Percentiles rank a stretch among this genome's conserved stretches.
Evolutionary conservation across 2,888 invertebrate species (phyloP).

Genomic region (Pogonocherus hispidulus): DNA sequence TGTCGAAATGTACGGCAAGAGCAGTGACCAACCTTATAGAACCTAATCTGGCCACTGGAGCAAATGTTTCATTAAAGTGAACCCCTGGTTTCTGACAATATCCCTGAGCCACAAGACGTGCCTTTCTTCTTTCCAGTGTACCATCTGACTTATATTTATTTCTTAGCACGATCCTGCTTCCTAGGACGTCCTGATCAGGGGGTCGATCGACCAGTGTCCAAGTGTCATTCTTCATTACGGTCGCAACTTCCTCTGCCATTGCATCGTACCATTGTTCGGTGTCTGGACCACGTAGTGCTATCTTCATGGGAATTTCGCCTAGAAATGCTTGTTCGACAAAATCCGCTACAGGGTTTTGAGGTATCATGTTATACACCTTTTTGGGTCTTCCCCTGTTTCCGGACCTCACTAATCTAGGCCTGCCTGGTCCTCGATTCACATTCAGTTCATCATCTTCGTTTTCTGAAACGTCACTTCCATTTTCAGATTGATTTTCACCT

Average conservation of each 20-base stretch:
- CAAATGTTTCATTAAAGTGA: too few species aligned
- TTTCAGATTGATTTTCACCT: neutral
- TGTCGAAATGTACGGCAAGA: neutral
- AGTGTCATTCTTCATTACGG: slow-evolving; percentile 47
- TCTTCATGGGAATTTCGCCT: slow-evolving; percentile 33
- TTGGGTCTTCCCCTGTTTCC: slow-evolving; percentile 33
- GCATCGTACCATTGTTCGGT: slow-evolving; percentile 41
- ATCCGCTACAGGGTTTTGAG: neutral
- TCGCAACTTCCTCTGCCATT: slow-evolving; percentile 42
- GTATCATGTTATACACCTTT: slow-evolving; percentile 11
- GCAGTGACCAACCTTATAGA: slow-evolving; percentile 21
- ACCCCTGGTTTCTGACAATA: too few species aligned
- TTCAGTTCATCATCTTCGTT: neutral
- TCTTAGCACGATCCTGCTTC: slow-evolving; percentile 36
- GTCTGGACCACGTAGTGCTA: slow-evolving; percentile 34
- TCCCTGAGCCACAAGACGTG: too few species aligned
- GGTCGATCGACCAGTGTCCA: slow-evolving; percentile 49
- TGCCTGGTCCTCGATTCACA: slow-evolving; percentile 10
- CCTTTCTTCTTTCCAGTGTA: too few species aligned
- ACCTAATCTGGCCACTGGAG: slow-evolving; percentile 27
- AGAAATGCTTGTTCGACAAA: slow-evolving; percentile 8
- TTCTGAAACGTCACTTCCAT: neutral
- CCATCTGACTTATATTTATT: slow-evolving; percentile 29
- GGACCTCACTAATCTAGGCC: slow-evolving; percentile 22
- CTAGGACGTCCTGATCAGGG: slow-evolving; percentile 41